Evolutionary conservation across 2,888 invertebrate species (phyloP), one percentile per base, ranked within the genome.

Genomic region (Norana najaformis): DNA sequence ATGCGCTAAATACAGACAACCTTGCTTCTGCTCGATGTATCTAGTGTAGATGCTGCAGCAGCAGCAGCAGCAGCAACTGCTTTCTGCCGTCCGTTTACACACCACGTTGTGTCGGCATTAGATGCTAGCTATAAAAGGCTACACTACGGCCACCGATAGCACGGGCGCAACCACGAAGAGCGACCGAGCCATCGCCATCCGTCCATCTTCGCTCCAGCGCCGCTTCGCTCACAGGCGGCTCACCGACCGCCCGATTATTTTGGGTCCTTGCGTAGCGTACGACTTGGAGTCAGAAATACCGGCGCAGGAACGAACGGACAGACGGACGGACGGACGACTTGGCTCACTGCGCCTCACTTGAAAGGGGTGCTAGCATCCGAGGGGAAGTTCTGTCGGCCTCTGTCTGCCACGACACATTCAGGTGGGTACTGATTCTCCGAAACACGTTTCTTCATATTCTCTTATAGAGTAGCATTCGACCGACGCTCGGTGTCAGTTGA

Each of bases 1-100:
- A 69, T 69, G 69, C 69, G 69, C 69, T 69, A 69, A 69, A 69
- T 69, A 69, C 69, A 69, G 69, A n/a, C n/a, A 69, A n/a, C 69
- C n/a, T n/a, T n/a, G 8, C 18, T 16, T 0, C 69, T 69, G 30
- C 69, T 13, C 69, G n/a, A 69, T 69, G 69, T 69, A 69, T 69
- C 69, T n/a, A 69, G 30, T 69, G 69, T 30, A 13, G n/a, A 69
- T n/a, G 0, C 47, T 23, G 47, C 47, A 47, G 47, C 47, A 47
- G 11, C 20, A 23, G 47, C 23, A 47, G 47, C 47, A 16, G 8
- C 69, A 16, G 8, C n/a, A n/a, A 1, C 0, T 11, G 6, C n/a
- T n/a, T 69, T 11, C 69, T 8, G 69, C 8, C n/a, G 30, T 69
- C 47, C 47, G 23, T 47, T 16, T 13, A 3, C 3, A n/a, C 69